These are phyloP conservation scores for Pedetes capensis DNA, from an alignment of 2,113 vertebrate species.

Conservation along the genomic window DNA sequence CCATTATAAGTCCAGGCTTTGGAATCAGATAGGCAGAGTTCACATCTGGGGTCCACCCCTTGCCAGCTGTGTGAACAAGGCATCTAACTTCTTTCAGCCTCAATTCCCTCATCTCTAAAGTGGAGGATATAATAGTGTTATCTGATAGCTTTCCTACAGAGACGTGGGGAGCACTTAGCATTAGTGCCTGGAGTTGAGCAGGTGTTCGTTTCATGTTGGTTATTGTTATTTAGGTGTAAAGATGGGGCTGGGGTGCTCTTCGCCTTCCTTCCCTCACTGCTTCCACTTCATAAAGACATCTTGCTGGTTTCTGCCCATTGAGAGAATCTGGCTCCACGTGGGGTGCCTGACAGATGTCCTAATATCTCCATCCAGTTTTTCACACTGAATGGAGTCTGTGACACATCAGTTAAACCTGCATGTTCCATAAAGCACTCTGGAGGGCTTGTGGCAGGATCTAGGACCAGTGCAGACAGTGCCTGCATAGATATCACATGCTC, in stretches of 20 bases:
- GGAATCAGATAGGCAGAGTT: not conserved
- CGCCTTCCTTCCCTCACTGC: not conserved
- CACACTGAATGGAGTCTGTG: not conserved
- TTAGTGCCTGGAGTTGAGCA: not conserved
- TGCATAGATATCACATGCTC: not conserved
- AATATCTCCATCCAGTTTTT: constrained; percentile 35
- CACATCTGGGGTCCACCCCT: not conserved
- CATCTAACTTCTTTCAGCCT: not conserved
- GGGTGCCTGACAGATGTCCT: constrained; percentile 58
- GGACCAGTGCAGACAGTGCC: not conserved
- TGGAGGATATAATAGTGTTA: not conserved
- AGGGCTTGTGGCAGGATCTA: not conserved
- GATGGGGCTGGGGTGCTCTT: not conserved
- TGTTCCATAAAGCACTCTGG: not conserved
- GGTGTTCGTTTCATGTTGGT: not conserved
- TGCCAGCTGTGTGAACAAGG: not conserved
- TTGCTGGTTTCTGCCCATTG: constrained; percentile 53
- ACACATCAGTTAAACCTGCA: not conserved
- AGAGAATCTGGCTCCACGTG: constrained; percentile 37
- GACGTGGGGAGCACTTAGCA: rapidly evolving
- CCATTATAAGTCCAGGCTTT: not conserved
- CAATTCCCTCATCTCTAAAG: not conserved
- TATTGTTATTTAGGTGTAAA: not conserved
- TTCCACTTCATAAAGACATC: constrained; percentile 6
- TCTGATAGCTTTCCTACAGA: not conserved